These are phyloP conservation scores for Corythornis leucogaster DNA, from an alignment of 2,797 vertebrate species.

Conservation along the genomic window DNA sequence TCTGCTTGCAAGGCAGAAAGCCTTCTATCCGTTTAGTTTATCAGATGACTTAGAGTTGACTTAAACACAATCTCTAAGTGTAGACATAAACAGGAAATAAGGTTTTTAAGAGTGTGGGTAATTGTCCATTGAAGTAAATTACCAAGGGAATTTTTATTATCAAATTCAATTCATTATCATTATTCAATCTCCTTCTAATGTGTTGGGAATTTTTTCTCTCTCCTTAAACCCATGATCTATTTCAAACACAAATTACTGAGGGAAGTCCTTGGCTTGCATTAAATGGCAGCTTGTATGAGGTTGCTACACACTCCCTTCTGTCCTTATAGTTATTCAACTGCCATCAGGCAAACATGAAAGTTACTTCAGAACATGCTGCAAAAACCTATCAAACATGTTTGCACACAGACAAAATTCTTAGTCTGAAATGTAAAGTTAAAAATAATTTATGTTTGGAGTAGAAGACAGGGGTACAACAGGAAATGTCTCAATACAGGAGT, in stretches of 20 bases:
- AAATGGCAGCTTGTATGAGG: not conserved
- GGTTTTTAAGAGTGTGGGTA: not conserved
- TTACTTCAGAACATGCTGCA: not conserved
- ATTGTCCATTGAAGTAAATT: not conserved
- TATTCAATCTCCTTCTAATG: not conserved
- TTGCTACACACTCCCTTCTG: not conserved
- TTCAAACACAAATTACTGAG: not conserved
- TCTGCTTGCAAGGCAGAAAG: not conserved
- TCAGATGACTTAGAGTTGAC: not conserved
- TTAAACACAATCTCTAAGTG: not conserved
- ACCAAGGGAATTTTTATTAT: not conserved
- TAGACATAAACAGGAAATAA: not conserved
- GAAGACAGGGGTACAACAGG: not conserved
- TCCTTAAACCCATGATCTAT: not conserved
- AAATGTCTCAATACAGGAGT: not conserved
- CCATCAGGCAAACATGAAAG: not conserved
- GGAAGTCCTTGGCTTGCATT: not conserved
- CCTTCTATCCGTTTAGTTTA: not conserved
- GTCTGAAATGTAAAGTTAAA: not conserved
- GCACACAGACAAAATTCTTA: not conserved
- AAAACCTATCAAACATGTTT: not conserved
- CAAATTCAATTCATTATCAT: not conserved
- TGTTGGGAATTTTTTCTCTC: not conserved
- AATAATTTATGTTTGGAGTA: not conserved
- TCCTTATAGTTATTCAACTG: not conserved